Base-by-base conservation (phyloP, 2,888 invertebrate genomes). In the Stenodema calcarata region DNA sequence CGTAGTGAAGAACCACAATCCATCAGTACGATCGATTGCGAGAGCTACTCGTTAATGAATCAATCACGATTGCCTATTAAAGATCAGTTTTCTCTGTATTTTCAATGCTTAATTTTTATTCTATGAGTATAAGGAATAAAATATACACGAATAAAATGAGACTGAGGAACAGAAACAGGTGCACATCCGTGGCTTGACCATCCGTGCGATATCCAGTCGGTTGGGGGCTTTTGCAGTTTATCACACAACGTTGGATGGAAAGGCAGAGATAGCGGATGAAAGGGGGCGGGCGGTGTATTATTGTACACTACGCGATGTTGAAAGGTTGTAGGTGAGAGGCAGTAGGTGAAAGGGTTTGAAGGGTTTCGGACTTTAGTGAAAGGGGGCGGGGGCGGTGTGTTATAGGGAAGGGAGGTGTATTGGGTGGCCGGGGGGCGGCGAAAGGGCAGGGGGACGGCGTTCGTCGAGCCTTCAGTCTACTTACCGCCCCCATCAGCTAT, bases 401-500 rank as follows among this genome's bases (percentile, higher is more conserved):
- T 4, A 12, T 2, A 6, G 69, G 28, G 28, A 23, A 69, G 18
- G 69, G 27, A 23, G n/a, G 18, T 4, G 23, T 69, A 27, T 28
- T 9, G 69, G 28, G 23, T 69, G 14, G 69, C 12, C n/a, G 28
- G 69, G 28, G 28, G 70, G 70, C 70, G 70, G 27, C 2, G 18
- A 35, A 14, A 11, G 76, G 16, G 35, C n/a, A 11, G 3, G 76
- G 76, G 76, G 76, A 30, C 42, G 76, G 70, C 70, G 76, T 42
- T 76, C 42, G 42, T 27, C 42, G 76, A 42, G 76, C 76, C 76
- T 76, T 76, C 76, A 76, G 76, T 76, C 76, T 41, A 76, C 76
- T 76, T 76, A 76, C 76, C 76, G 76, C 76, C 76, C 42, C 42
- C 76, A 42, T 35, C 76, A 76, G 76, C 76, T 76, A 76, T 76